A percentile compares a stretch with the other conserved stretches of the same genome.
These are phyloP conservation scores for Casuarius casuarius DNA, from an alignment of 2,113 vertebrate genomes.

Conservation along the genomic window DNA sequence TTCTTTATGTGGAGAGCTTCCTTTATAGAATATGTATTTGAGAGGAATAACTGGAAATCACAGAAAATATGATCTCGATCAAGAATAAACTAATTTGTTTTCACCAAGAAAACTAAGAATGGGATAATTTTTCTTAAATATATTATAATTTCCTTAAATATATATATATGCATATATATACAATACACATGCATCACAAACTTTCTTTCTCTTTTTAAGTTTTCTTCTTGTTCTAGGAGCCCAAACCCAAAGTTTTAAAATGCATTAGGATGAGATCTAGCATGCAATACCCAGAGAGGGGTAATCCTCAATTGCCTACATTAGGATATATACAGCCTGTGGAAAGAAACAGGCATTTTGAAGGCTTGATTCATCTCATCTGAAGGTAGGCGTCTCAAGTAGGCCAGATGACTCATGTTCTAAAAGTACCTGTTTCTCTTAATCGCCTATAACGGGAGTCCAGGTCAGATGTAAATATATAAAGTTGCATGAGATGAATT, in stretches of 20 bases:
- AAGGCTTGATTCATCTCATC: background rate
- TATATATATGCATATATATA: background rate
- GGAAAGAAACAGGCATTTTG: background rate
- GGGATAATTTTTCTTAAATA: background rate
- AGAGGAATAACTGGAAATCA: background rate
- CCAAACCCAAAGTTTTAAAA: background rate
- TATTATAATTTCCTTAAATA: background rate
- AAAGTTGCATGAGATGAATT: background rate
- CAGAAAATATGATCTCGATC: background rate
- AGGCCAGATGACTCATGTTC: background rate
- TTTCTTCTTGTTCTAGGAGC: background rate
- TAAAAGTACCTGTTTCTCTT: background rate
- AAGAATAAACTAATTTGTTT: background rate
- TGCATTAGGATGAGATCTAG: background rate
- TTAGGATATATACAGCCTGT: background rate
- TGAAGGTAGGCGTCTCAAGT: background rate
- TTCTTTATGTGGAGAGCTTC: background rate
- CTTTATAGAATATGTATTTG: background rate
- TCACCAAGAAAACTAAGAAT: background rate
- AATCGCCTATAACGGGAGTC: fast-evolving
- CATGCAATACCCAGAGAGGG: background rate
- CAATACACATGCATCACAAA: background rate
- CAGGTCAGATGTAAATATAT: background rate
- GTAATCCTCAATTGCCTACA: background rate
- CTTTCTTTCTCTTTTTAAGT: background rate